Base-by-base conservation (phyloP, 1,140 invertebrate genomes). In the Thaumatotibia leucotreta region DNA sequence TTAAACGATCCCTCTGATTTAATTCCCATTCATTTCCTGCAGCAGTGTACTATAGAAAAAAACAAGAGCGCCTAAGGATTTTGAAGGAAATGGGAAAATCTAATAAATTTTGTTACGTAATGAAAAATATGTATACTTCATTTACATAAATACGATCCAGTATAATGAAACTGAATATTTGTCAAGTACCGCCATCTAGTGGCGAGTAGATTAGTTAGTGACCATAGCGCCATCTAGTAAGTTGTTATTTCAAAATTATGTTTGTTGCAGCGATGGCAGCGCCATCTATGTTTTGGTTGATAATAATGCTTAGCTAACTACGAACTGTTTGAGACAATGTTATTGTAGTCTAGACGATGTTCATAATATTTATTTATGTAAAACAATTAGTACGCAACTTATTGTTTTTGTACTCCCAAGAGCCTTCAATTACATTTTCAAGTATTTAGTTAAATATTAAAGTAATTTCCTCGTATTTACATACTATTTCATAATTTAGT, bases 401-500 rank as follows among this genome's bases (percentile, higher is more conserved):
- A 45, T 45, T 20, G 17, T 20, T 45, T 45, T 45, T 11, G 5
- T 6, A 45, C 9, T 17, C 39, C 20, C n/a, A 14, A 45, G 14
- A 20, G 8, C 20, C 17, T 20, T 2, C 17, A 45, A 8, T 9
- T 20, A 20, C 1, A 45, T 20, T 45, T 45, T 11, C 39, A 45
- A n/a, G 9, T 17, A 20, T 20, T 20, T 45, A n/a, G 17, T 17
- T 45, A 20, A 1, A 5, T n/a, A 45, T 4, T 9, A 2, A 2
- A 11, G 39, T 20, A 1, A 45, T 45, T 45, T 20, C 8, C 9
- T 5, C 1, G 17, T 45, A 45, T 45, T 45, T 45, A 45, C 6
- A 45, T 20, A 45, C 17, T 17, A 20, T 45, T 58, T 58, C 52
- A 58, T 58, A 27, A 54, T 54, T 54, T 27, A 58, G 52, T 58